Base-by-base conservation (phyloP, 2,113 vertebrate species). In the Neotragus moschatus region DNA sequence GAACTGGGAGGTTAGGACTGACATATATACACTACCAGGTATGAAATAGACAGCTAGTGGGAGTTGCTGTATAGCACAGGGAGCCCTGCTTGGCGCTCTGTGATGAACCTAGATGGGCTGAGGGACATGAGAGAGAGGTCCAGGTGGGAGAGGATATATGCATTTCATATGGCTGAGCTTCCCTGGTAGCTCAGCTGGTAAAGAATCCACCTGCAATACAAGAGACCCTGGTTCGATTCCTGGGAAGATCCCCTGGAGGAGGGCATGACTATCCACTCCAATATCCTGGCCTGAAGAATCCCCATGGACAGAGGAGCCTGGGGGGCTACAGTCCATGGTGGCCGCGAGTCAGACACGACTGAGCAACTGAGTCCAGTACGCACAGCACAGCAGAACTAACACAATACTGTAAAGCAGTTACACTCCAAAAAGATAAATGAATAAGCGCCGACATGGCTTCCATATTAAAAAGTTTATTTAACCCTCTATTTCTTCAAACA, bases 271-370 rank as follows among this genome's bases (percentile, higher is more conserved):
- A 70, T 11, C 66, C 66, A 23, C n/a, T 39, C 66, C n/a, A 70
- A 19, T 36, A 36, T 36, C 11, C 17, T 70, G 9, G n/a, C 63
- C 63, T 70, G 63, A 19, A 70, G 8, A 70, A 70, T 70, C n/a
- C n/a, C n/a, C 63, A 36, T 1, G 63, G 63, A 70, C 9, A 36
- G 63, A 36, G 63, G n/a, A 70, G 5, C 63, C n/a, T 36, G 63
- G 66, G 0, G 0, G 66, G 2, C 66, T 36, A 23, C 10, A 70
- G n/a, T 70, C 66, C 66, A 39, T 12, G 5, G 66, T n/a, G 66
- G 19, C 66, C 1, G 1, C n/a, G 12, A 12, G 66, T 39, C 0
- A 1, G 66, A 70, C n/a, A 39, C 0, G 2, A 70, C n/a, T 6
- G n/a, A 39, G 66, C 0, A 17, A 70, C 63, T 36, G n/a, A 12